Evolutionary conservation across 2,888 invertebrate species (phyloP), one percentile per base, ranked within the genome.

Genomic region (Argyra leucocephala): DNA sequence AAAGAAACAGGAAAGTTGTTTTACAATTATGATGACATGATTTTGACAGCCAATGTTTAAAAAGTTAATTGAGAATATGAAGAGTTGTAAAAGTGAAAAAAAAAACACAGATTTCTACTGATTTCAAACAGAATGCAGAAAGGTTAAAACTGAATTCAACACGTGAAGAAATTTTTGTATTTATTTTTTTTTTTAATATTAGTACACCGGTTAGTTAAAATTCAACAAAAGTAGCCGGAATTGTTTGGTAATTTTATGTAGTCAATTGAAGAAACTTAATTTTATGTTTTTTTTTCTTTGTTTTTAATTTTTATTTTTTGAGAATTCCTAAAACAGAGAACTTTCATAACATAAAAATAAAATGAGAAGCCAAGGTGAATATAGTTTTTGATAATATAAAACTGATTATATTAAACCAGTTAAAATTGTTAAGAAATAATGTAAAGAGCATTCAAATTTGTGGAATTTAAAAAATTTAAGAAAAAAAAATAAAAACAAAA

Each of bases 151-250:
- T 31, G 12, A 6, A 31, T 7, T 31, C 31, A 31, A 31, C 31
- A 31, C 31, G 31, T 31, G 31, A 31, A 31, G 12, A 31, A 10
- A 31, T 31, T 7, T 31, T 31, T 31, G 26, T 6, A 26, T 26
- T 26, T 26, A 26, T 31, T 31, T 31, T 31, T 7, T n/a, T n/a
- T 31, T 31, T 31, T 31, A 31, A 4, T 26, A 9, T 26, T 9
- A 26, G 9, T 26, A 6, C 26, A 12, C 48, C 15, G 48, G 48
- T 48, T n/a, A 12, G 12, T 48, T 15, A 48, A 48, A 48, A 48
- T 48, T 48, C 48, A 48, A 18, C 48, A 48, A 48, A 48, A 15
- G 48, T 48, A 48, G n/a, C 48, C 48, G 48, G 48, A 48, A 48
- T 48, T 18, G n/a, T n/a, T n/a, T n/a, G 2, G 18, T 48, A 48